These are phyloP conservation scores for Acleris cristana DNA, from an alignment of 2,888 invertebrate genomes.

Conservation along the genomic window DNA sequence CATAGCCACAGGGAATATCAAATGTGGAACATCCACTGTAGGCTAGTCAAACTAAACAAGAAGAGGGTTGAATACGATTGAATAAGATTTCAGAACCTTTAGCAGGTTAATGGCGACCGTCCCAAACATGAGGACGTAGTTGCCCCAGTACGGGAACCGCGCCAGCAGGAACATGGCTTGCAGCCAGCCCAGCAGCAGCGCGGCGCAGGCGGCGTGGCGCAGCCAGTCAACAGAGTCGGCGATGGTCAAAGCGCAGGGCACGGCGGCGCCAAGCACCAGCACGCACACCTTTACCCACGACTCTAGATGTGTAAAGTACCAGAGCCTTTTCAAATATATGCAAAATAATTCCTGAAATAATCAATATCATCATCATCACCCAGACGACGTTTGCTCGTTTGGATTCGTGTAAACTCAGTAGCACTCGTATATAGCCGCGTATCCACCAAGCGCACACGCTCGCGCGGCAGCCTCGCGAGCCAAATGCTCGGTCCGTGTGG, in stretches of 20 bases:
- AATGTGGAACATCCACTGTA: too few species aligned
- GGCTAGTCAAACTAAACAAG: too few species aligned
- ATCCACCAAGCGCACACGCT: too few species aligned
- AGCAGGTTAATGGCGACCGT: conserved; percentile 65
- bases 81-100: conserved; percentile 49
- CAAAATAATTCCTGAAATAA: conserved; percentile 19
- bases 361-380: neutral
- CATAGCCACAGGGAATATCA: too few species aligned
- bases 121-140: conserved; percentile 72
- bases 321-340: conserved; percentile 14
- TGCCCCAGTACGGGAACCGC: conserved; percentile 65
- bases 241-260: neutral
- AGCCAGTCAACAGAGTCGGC: neutral
- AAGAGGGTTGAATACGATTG: too few species aligned
- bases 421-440: too few species aligned
- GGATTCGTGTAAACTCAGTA: too few species aligned
- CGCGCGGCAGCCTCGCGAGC: too few species aligned
- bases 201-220: conserved; percentile 35
- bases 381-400: too few species aligned
- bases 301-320: conserved; percentile 3
- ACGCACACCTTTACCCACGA: conserved; percentile 6
- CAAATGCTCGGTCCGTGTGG: too few species aligned
- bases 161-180: conserved; percentile 68
- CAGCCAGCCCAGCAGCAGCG: conserved; percentile 65
- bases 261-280: conserved; percentile 6